A percentile compares a stretch with the other conserved stretches of the same genome.
These are phyloP conservation scores for Aspiorhynchus laticeps DNA, from an alignment of 2,113 vertebrate genomes.

Conservation along the genomic window DNA sequence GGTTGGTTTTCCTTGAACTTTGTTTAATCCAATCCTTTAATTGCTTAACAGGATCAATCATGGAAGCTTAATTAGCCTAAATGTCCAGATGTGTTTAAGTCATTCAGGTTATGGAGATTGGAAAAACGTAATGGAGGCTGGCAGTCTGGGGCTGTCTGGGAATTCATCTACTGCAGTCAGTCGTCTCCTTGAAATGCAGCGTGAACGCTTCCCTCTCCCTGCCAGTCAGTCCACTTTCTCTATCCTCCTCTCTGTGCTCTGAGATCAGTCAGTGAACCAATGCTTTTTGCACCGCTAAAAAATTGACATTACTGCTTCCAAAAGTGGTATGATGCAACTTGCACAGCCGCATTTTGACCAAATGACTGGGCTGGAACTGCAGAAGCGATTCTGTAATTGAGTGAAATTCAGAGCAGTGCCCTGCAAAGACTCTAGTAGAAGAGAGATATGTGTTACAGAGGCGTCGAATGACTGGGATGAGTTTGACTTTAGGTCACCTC, in stretches of 20 bases:
- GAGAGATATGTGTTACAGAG: constrained; percentile 35
- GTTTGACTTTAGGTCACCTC: constrained; percentile 46
- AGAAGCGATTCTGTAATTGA: constrained; percentile 19
- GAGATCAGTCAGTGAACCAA: constrained; percentile 5
- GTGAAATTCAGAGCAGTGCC: constrained; percentile 15
- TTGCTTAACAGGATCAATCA: constrained; percentile 56
- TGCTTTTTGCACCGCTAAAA: constrained; percentile 16
- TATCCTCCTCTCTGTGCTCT: background rate
- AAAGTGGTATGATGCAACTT: constrained; percentile 5
- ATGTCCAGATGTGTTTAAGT: constrained; percentile 43
- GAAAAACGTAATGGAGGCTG: constrained; percentile 41
- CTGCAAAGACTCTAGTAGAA: constrained; percentile 7
- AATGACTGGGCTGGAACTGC: constrained; percentile 26
- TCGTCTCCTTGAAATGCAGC: constrained; percentile 7
- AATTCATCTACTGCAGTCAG: constrained; percentile 36
- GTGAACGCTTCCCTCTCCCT: background rate
- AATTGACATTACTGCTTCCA: constrained; percentile 14
- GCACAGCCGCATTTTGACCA: background rate
- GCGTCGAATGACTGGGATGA: constrained; percentile 13
- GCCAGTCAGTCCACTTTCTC: background rate
- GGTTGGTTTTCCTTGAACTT: constrained; percentile 47
- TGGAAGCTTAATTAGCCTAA: constrained; percentile 50
- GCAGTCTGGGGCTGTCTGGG: constrained; percentile 35
- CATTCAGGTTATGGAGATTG: constrained; percentile 39
- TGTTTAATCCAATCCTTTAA: constrained; percentile 53